These are phyloP conservation scores for Myathropa florea DNA, from an alignment of 2,888 invertebrate species.

Conservation along the genomic window DNA sequence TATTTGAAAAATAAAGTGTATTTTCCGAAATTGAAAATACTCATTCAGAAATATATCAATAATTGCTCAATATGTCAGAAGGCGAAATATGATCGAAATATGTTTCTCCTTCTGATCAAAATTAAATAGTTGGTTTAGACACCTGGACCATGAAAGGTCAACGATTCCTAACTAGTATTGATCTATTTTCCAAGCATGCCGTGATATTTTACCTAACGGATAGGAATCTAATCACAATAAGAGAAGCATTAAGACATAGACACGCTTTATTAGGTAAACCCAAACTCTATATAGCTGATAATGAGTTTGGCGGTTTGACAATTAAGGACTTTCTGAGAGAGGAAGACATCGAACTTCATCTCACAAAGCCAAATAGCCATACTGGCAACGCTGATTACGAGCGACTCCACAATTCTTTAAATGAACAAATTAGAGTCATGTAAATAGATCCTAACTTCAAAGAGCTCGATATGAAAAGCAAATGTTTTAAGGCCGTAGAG, in stretches of 20 bases:
- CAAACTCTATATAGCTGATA: too few species aligned
- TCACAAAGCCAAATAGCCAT: background rate
- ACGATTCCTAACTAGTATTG: constrained; percentile 9
- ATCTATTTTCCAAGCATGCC: constrained; percentile 12
- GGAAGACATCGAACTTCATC: constrained; percentile 7
- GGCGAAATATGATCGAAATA: too few species aligned
- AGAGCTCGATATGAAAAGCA: constrained; percentile 5
- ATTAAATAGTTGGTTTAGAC: background rate
- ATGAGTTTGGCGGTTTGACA: too few species aligned
- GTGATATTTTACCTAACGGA: constrained; percentile 1
- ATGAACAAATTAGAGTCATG: constrained; percentile 7
- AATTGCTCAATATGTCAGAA: too few species aligned
- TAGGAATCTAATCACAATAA: constrained; percentile 4
- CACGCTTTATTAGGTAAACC: background rate
- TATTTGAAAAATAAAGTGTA: constrained; percentile 68
- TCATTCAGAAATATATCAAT: constrained; percentile 1
- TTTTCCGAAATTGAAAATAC: constrained; percentile 56
- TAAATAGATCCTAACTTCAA: background rate
- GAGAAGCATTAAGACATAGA: background rate
- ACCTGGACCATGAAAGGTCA: background rate
- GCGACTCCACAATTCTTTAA: background rate
- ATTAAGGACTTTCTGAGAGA: background rate
- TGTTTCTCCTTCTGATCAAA: background rate
- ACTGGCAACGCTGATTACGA: background rate
- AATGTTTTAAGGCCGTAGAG: background rate